A percentile compares a stretch with the other conserved stretches of the same genome.
Conservation (phyloP, 1,140 invertebrate genomes). For the Anastatus disparis region DNA sequence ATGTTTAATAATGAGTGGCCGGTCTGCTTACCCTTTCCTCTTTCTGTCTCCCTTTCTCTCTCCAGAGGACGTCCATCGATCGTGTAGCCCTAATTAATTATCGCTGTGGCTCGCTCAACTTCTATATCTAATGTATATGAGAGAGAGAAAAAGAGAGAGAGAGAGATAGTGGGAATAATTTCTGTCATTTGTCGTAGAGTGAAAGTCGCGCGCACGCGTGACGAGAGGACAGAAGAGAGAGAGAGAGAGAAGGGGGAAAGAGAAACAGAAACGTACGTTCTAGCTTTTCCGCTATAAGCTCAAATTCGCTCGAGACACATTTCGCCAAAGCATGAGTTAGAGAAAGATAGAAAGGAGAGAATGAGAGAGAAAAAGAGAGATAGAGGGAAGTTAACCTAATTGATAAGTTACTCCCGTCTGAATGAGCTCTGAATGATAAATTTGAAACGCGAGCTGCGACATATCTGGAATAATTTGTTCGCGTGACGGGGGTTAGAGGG, state of each 20-base stretch:
- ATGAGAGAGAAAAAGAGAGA: not conserved
- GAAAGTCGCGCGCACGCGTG: slow-evolving; percentile 3
- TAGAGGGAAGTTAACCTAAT: slow-evolving; percentile 33
- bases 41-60: too few species aligned
- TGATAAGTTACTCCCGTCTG: slow-evolving; percentile 35
- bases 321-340: not conserved
- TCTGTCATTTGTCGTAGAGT: slow-evolving; percentile 31
- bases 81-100: slow-evolving; percentile 56
- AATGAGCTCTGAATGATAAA: slow-evolving; percentile 36
- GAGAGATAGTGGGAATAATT: too few species aligned
- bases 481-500: not conserved
- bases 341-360: not conserved
- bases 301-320: slow-evolving; percentile 31
- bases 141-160: too few species aligned
- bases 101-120: not conserved
- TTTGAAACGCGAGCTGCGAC: slow-evolving; percentile 9
- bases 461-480: slow-evolving; percentile 23
- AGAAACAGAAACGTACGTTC: not conserved
- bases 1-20: slow-evolving; percentile 58
- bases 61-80: slow-evolving; percentile 53
- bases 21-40: too few species aligned
- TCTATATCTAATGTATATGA: not conserved
- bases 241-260: too few species aligned
- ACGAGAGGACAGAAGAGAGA: slow-evolving; percentile 1
- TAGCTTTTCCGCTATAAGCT: not conserved